Conservation (phyloP, 2,113 vertebrate genomes). For the Dipodomys ordii region DNA sequence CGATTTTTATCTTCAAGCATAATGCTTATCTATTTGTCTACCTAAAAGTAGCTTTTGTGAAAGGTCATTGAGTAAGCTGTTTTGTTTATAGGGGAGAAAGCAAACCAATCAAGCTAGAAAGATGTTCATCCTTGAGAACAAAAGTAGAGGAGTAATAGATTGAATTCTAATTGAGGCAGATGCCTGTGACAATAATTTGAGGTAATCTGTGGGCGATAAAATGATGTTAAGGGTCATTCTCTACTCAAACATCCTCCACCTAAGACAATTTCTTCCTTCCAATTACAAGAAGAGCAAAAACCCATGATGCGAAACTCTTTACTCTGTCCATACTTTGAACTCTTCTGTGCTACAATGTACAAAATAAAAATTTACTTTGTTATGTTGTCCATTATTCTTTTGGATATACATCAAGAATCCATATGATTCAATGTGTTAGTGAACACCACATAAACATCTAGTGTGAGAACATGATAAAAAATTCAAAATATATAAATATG, state of each 20-base stretch:
- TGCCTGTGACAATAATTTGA: slow-evolving; percentile 62
- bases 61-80: slow-evolving; percentile 52
- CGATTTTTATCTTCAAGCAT: slow-evolving; percentile 39
- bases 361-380: background rate
- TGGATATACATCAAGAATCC: background rate
- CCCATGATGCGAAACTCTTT: background rate
- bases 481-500: background rate
- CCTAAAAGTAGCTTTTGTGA: slow-evolving; percentile 38
- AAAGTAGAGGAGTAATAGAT: slow-evolving; percentile 51
- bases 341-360: background rate
- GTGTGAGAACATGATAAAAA: slow-evolving; percentile 8
- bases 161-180: slow-evolving; percentile 62
- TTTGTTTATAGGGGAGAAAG: slow-evolving; percentile 57
- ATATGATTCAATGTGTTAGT: background rate
- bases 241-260: background rate
- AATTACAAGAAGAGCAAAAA: background rate
- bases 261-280: background rate
- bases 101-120: slow-evolving; percentile 22
- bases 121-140: slow-evolving; percentile 63
- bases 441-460: background rate
- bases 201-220: slow-evolving; percentile 40
- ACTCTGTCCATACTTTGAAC: background rate
- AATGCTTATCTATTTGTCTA: background rate
- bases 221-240: background rate
- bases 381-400: background rate